These are phyloP conservation scores for Cygnus olor DNA, from an alignment of 2,797 vertebrate species.

Conservation along the genomic window DNA sequence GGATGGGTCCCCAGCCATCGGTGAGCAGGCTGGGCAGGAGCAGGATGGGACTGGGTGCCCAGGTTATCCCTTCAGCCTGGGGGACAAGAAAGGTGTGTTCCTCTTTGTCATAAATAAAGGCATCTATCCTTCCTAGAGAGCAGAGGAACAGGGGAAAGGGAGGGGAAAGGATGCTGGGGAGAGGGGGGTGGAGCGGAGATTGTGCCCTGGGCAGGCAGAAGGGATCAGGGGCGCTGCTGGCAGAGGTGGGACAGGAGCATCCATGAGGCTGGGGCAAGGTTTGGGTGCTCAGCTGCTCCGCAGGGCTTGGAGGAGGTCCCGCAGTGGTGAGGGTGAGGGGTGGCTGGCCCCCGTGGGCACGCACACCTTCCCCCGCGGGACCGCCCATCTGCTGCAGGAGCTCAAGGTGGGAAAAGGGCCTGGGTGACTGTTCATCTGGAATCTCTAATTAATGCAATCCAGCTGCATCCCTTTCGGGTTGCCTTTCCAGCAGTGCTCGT, in stretches of 20 bases:
- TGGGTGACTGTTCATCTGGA: neutral
- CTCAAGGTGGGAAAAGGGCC: neutral
- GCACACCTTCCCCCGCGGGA: rapidly evolving
- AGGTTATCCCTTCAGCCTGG: neutral
- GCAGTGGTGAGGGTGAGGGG: neutral
- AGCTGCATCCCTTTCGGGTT: constrained; percentile 38
- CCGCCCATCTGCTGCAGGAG: rapidly evolving
- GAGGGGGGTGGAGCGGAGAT: neutral
- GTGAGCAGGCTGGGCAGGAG: rapidly evolving
- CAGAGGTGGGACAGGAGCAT: neutral
- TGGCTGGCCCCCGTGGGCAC: neutral
- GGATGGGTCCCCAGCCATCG: rapidly evolving
- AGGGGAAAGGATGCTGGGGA: neutral
- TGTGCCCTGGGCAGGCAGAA: neutral
- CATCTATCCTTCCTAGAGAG: neutral
- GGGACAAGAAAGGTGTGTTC: neutral
- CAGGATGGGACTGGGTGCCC: neutral
- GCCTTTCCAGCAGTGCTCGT: neutral
- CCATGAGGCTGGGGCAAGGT: neutral
- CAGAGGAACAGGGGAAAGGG: neutral
- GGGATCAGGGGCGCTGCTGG: neutral
- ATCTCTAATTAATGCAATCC: constrained; percentile 11
- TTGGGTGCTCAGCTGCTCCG: neutral
- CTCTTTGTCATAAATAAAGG: neutral
- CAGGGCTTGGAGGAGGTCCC: neutral